A percentile compares a stretch with the other conserved stretches of the same genome.
Conservation (phyloP, 2,888 invertebrate genomes). For the Fragum fragum region DNA sequence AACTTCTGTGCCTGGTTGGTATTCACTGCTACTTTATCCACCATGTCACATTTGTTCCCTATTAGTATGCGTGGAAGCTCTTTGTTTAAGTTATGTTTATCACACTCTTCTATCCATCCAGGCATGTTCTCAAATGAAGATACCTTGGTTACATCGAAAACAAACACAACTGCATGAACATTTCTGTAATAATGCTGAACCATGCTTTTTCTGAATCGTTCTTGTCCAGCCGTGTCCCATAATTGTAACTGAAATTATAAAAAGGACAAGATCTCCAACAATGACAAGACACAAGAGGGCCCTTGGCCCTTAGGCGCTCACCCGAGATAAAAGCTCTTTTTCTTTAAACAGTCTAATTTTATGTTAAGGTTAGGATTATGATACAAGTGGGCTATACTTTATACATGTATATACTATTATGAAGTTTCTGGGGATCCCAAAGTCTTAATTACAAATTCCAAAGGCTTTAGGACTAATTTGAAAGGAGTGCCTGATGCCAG, state of each 20-base stretch:
- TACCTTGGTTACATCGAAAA: conserved; percentile 92
- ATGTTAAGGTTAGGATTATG: no score
- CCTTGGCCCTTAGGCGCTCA: no score
- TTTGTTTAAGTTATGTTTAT: conserved; percentile 90
- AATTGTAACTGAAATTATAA: conserved; percentile 90
- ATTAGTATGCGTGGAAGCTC: conserved; percentile 92
- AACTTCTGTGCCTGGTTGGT: conserved; percentile 91
- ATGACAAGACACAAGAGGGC: no score
- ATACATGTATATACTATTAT: no score
- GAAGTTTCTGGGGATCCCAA: no score
- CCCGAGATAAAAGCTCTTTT: no score
- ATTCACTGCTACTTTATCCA: conserved; percentile 89
- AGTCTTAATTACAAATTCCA: no score
- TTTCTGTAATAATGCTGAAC: conserved; percentile 94
- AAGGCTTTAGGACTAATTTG: no score
- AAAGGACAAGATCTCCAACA: no score
- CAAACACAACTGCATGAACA: conserved; percentile 94
- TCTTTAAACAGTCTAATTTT: no score
- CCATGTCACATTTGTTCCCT: conserved; percentile 93
- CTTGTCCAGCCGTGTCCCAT: conserved; percentile 94
- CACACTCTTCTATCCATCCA: conserved; percentile 93
- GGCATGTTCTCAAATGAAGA: conserved; percentile 90
- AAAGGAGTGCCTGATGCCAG: no score
- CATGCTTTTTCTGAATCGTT: conserved; percentile 93
- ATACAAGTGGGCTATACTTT: no score